Evolutionary conservation across 2,888 invertebrate genomes (phyloP), one percentile per base, ranked within the genome.

Genomic region (Hanleya hanleyi): DNA sequence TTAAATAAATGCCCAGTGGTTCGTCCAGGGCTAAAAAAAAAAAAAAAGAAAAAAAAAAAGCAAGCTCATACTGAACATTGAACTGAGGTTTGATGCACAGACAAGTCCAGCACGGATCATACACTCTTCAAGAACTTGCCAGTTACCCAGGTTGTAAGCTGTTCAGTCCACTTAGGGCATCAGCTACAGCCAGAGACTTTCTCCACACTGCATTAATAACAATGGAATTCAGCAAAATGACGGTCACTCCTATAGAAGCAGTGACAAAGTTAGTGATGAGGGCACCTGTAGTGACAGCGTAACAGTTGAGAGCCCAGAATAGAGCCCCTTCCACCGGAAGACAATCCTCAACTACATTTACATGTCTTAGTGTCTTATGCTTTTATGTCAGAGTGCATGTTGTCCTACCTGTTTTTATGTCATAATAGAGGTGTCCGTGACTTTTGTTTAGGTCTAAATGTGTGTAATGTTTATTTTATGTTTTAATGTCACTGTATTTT

Each of bases 211-310:
- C 37, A 22, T 12, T 26, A 9, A 64, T 18, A 3, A 64, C 64
- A 15, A 64, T 26, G 26, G n/a, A 5, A n/a, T 64, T 64, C 2
- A 64, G 35, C 15, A 64, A 3, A 18, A 64, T n/a, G 26, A 37
- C n/a, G 77, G 77, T 76, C 22, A 78, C 18, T 57, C 78, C 83
- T 1, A 81, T 37, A 6, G 73, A 37, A 0, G 74, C 37, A 51
- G 76, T 77, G 26, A 77, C 67, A 33, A 80, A 61, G 41, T 69
- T 70, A 29, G 79, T 70, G 1, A 79, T 37, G 5, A 83, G 61
- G 32, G 69, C 61, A 35, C 57, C 69, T 29, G 75, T 35, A 1
- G 80, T 81, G 26, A 82, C 80, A 29, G 75, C 73, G 61, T 79
- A 81, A 22, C 76, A 76, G 72, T 81, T 75, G 0, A 76, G 62